phyloP scores from a whole-genome alignment of 2,888 invertebrate species.

The Copidosoma aretas region DNA sequence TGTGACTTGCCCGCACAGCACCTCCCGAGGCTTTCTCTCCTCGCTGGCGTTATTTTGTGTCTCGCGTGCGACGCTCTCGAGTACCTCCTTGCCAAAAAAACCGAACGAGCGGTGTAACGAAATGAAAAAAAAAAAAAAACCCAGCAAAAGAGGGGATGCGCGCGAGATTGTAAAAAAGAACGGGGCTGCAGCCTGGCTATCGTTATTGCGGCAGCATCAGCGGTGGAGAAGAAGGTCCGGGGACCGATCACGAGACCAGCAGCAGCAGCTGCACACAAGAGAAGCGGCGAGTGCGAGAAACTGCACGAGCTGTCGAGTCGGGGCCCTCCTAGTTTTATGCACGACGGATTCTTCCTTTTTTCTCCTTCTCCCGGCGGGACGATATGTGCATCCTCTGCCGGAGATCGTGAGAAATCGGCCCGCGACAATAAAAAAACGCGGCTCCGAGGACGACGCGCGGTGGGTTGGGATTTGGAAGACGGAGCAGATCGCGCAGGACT shows the following conservation, averaged over 20 bases:
- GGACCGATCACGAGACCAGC: slow-evolving; percentile 27
- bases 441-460: slow-evolving; percentile 13
- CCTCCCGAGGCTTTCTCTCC: slow-evolving; percentile 52
- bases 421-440: slow-evolving; percentile 31
- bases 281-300: neutral
- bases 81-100: slow-evolving; percentile 30
- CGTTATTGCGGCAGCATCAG: slow-evolving; percentile 25
- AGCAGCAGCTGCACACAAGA: neutral
- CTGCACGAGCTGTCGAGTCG: neutral
- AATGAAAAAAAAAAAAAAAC: neutral
- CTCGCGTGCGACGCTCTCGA: slow-evolving; percentile 31
- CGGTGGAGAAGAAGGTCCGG: slow-evolving; percentile 10
- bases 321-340: slow-evolving; percentile 26
- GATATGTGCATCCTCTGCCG: too few relatives aligned
- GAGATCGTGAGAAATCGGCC: slow-evolving; percentile 43
- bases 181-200: slow-evolving; percentile 16
- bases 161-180: neutral
- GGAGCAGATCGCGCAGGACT: neutral
- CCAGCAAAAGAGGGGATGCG: neutral
- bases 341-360: slow-evolving; percentile 13
- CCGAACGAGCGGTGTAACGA: slow-evolving; percentile 23
- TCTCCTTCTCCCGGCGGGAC: slow-evolving; percentile 5
- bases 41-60: slow-evolving; percentile 47
- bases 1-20: neutral
- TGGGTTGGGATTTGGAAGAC: neutral